Conservation (phyloP, 1,140 invertebrate genomes). For the Leptinotarsa undecemlineata region DNA sequence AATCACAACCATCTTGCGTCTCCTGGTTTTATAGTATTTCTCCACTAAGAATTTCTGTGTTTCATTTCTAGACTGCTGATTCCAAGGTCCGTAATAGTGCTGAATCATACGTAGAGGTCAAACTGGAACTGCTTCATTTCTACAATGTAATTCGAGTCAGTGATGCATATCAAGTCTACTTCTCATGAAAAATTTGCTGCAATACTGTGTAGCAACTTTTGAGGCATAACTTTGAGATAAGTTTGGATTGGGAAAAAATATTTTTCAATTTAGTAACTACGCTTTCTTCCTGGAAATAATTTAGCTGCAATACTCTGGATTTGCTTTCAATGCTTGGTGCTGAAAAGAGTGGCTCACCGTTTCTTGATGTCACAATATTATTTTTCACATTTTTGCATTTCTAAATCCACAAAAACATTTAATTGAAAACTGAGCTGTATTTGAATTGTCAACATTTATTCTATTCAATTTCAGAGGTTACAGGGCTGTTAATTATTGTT, state of each 20-base stretch:
- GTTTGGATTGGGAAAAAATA: not conserved
- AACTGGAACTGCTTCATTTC: no score
- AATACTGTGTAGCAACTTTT: no score
- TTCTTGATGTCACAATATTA: not conserved
- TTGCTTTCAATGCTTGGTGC: not conserved
- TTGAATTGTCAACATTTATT: not conserved
- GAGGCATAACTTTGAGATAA: not conserved
- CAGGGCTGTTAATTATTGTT: not conserved
- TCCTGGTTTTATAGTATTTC: no score
- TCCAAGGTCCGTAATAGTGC: no score
- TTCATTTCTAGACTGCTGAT: no score
- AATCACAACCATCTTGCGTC: no score
- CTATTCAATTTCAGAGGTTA: conserved; percentile 13
- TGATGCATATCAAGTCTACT: no score
- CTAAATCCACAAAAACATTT: not conserved
- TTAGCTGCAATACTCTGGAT: not conserved
- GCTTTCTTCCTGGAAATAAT: not conserved
- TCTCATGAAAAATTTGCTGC: no score
- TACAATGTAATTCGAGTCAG: no score
- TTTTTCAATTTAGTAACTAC: not conserved
- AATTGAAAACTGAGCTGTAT: not conserved
- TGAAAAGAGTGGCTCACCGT: not conserved
- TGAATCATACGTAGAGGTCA: no score
- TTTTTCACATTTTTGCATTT: not conserved
- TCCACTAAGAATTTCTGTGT: no score